phyloP scores from a whole-genome alignment of 2,888 invertebrate genomes.

The Pycnomerus fuliginosus region DNA sequence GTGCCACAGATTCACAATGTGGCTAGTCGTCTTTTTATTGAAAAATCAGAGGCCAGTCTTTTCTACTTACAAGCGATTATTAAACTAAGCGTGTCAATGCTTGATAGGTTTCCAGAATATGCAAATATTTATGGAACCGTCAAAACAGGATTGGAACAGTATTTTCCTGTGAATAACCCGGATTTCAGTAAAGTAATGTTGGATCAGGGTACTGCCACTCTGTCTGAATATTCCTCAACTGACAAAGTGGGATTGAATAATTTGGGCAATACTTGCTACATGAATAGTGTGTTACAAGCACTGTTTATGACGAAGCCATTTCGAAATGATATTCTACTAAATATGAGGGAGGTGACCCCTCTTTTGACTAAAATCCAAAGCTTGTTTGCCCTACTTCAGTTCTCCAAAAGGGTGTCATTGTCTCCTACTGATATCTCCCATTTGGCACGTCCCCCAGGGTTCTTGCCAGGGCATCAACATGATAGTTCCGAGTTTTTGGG shows the following conservation, averaged over 20 bases:
- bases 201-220: constrained; percentile 35
- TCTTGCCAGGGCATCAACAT: constrained; percentile 76
- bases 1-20: constrained; percentile 55
- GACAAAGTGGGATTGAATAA: constrained; percentile 75
- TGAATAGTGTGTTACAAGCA: constrained; percentile 86
- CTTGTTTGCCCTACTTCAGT: constrained; percentile 71
- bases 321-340: constrained; percentile 64
- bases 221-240: constrained; percentile 36
- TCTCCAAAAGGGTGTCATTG: constrained; percentile 65
- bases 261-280: constrained; percentile 85
- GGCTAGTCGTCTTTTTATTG: constrained; percentile 58
- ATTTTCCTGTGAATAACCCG: constrained; percentile 39
- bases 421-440: constrained; percentile 72
- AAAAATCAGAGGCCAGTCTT: constrained; percentile 56
- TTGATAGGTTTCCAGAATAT: constrained; percentile 55
- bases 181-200: no score
- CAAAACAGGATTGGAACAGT: constrained; percentile 43
- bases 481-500: constrained; percentile 87
- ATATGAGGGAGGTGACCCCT: constrained; percentile 57
- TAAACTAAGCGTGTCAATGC: constrained; percentile 58
- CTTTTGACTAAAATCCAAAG: constrained; percentile 63
- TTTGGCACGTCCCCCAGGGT: constrained; percentile 74
- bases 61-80: constrained; percentile 61
- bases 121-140: constrained; percentile 44
- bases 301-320: constrained; percentile 80